These are phyloP conservation scores for Ophiodon elongatus DNA, from an alignment of 2,113 vertebrate genomes.

Conservation along the genomic window DNA sequence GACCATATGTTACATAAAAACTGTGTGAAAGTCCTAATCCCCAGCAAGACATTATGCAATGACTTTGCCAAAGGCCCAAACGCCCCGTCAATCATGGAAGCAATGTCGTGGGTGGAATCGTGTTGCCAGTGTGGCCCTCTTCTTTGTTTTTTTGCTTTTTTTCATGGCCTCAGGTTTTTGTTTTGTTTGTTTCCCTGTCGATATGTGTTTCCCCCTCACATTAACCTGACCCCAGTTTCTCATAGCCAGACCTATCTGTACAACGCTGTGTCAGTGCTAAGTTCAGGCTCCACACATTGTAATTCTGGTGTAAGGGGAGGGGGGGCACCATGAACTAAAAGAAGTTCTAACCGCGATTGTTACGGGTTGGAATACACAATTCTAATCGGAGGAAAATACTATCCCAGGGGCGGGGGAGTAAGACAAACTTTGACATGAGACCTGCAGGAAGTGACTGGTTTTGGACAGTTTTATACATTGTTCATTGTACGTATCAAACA, in stretches of 20 bases:
- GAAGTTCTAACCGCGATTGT: too few relatives aligned
- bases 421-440: too few relatives aligned
- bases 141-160: not conserved
- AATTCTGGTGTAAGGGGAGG: not conserved
- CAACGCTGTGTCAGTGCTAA: not conserved
- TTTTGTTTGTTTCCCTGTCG: not conserved
- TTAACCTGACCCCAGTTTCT: not conserved
- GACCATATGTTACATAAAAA: slow-evolving; percentile 76
- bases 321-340: too few relatives aligned
- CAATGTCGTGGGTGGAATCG: slow-evolving; percentile 10
- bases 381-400: too few relatives aligned
- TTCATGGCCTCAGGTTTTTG: not conserved
- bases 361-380: too few relatives aligned
- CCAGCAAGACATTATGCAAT: slow-evolving; percentile 58
- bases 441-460: not conserved
- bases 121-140: not conserved
- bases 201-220: not conserved
- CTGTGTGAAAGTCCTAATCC: slow-evolving; percentile 74
- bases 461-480: not conserved
- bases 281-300: not conserved
- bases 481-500: not conserved
- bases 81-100: slow-evolving; percentile 26
- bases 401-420: too few relatives aligned
- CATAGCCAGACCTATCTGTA: not conserved
- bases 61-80: slow-evolving; percentile 34